Base-by-base conservation (phyloP, 2,888 invertebrate genomes). In the Himalopsyche tibetana region DNA sequence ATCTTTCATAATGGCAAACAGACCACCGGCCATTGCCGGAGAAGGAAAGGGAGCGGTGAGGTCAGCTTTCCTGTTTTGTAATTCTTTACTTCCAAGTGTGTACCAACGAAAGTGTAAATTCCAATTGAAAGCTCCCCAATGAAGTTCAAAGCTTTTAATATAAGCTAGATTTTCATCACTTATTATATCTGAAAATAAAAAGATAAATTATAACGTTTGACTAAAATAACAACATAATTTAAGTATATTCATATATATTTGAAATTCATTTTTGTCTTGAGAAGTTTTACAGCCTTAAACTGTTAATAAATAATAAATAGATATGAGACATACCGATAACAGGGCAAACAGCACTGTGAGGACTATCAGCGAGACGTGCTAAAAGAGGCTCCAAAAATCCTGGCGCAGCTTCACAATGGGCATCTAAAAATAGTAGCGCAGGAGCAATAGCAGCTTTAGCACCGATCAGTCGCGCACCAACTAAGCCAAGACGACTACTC, bases 41-140 rank as follows among this genome's bases (percentile, higher is more conserved):
- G 97, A 97, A 69, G 95, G 94, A 89, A 95, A 96, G 0, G 96
- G 95, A 90, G 95, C 94, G 0, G 96, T 95, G 11, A 94, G 94
- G 89, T 95, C 94, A 80, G 94, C 91, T 19, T 94, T 93, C 89
- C 95, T 92, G 87, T 94, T 93, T 88, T 94, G 92, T 90, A 96
- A 91, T 87, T 96, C 94, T 85, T 94, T 93, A 55, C 94, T 94
- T 45, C 96, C 96, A 0, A 97, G 94, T 85, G 96, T 95, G 89
- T 97, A 95, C 97, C 97, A 97, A 40, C 97, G 94, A 90, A 96
- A 99, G 91, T 99, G 99, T 19, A 99, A 93, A 89, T 98, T 96
- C 99, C 99, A 99, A 91, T 99, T 99, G 91, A 99, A 99, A 0
- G 98, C 99, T 5, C 99, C 99, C 97, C 98, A 98, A 90, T 99